phyloP scores from a whole-genome alignment of 1,140 invertebrate genomes.

The Trichomalopsis sarcophagae region DNA sequence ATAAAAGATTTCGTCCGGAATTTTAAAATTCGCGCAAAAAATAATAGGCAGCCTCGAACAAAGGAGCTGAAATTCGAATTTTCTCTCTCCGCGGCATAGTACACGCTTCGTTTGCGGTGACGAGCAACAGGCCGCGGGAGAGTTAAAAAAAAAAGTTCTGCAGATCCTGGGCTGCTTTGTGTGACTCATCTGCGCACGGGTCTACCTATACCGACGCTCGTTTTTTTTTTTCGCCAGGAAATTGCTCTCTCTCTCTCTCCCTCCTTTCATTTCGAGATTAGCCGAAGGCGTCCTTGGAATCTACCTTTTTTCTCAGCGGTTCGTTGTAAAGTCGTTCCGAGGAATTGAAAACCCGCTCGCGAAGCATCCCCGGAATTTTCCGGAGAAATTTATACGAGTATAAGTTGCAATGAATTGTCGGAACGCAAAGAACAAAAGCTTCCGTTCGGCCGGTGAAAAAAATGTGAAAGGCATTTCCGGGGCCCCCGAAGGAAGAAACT shows the following conservation, averaged over 20 bases:
- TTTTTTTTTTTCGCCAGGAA: neutral
- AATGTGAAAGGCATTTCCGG: neutral
- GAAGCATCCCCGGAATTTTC: too few relatives aligned
- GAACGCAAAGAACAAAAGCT: too few relatives aligned
- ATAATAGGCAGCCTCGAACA: neutral
- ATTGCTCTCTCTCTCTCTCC: neutral
- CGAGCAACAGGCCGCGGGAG: neutral
- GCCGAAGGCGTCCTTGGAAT: neutral
- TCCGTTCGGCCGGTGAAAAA: neutral
- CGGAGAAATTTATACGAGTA: too few relatives aligned
- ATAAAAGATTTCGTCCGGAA: neutral
- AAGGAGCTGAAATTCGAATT: neutral
- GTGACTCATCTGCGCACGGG: neutral
- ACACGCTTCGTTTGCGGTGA: neutral
- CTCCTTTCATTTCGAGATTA: neutral
- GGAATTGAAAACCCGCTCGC: too few relatives aligned
- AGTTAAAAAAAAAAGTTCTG: slow-evolving; percentile 5
- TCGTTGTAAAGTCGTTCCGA: too few relatives aligned
- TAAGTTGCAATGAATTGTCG: too few relatives aligned
- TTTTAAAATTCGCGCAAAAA: neutral
- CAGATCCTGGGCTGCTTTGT: slow-evolving; percentile 5
- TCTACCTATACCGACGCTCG: neutral
- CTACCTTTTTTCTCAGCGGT: too few relatives aligned
- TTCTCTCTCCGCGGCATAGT: neutral
- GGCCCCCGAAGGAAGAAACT: neutral